Evolutionary conservation across 30 jellyfish, hydroid and myxozoan species (phyloP), one percentile per base, ranked within the genome.

Genomic region (Pseudorhiza aurosa): DNA sequence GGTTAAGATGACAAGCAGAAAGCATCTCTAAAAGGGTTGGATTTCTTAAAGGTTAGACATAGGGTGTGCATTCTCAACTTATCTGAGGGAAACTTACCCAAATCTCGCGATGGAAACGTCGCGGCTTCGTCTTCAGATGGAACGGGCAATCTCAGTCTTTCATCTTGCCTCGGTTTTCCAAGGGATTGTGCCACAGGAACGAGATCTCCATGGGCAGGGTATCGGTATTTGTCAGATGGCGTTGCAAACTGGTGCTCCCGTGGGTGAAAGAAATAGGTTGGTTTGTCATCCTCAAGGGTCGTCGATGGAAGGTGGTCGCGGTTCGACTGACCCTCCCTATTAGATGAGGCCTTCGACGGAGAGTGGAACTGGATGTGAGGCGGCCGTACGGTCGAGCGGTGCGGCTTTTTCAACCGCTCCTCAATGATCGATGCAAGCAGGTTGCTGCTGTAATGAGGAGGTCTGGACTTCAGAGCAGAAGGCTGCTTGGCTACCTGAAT

Each of bases 121-220:
- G 67, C 4, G 14, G 36, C 67, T 53, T 18, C 40, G 3, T 44
- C 81, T 8, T 42, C 77, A 3, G 87, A 74, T 31, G 90, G 90
- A 58, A 85, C 55, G 18, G 96, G 81, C 7, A 85, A 68, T 53
- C 96, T 77, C 39, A 85, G 30, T 33, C 36, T 33, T 33, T 59
- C 43, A 55, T 85, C 90, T 47, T 75, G 96, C 51, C 90, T 65
- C 19, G 96, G 96, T 45, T 55, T 63, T 0, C 96, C 96, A 14
- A 85, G 64, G 4, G 96, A 36, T 24, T 33, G 42, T 17, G 96
- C 96, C 7, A 74, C 81, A n/a, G 90, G 89, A 27, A 85, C 96
- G 0, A 85, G 82, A 24, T 85, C 84, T 6, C 96, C 96, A 9
- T 72, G 40, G 2, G 88, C 69, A 11, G 87, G 94, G 35, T 71